phyloP scores from a whole-genome alignment of 2,797 vertebrate genomes.

The Paedocypris micromegethes region DNA sequence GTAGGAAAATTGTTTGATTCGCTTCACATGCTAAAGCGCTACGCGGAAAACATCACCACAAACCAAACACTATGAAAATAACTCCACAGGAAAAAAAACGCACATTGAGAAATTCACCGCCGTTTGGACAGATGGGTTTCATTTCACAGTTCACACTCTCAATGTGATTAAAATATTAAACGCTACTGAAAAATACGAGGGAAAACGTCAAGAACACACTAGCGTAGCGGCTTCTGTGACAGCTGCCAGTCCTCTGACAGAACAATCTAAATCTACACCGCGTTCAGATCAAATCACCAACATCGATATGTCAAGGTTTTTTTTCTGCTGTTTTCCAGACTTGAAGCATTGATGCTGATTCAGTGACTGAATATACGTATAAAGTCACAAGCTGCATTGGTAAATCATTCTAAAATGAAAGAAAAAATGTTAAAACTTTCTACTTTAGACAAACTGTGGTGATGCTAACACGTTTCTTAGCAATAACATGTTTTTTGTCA shows the following conservation, averaged over 20 bases:
- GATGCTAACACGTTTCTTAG: too few relatives aligned
- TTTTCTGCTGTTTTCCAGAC: too few relatives aligned
- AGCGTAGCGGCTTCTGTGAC: conserved; percentile 50
- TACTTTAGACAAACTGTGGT: too few relatives aligned
- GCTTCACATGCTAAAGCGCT: conserved; percentile 7
- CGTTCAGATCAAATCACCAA: too few relatives aligned
- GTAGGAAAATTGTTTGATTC: conserved; percentile 7
- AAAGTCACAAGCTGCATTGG: too few relatives aligned
- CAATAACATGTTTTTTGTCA: too few relatives aligned
- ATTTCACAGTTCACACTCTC: conserved; percentile 76
- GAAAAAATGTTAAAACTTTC: too few relatives aligned
- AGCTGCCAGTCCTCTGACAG: conserved; percentile 62
- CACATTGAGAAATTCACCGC: conserved; percentile 67
- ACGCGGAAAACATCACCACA: conserved; percentile 53
- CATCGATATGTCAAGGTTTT: too few relatives aligned
- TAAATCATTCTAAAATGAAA: too few relatives aligned
- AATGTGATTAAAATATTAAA: conserved; percentile 78
- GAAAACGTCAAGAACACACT: conserved; percentile 55
- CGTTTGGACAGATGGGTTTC: conserved; percentile 69
- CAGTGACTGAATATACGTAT: too few relatives aligned
- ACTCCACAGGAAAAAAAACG: conserved; percentile 61
- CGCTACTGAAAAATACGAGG: conserved; percentile 60
- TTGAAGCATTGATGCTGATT: too few relatives aligned
- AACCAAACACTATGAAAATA: conserved; percentile 61
- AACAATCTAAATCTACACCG: conserved; percentile 28